Evolutionary conservation across 2,888 invertebrate genomes (phyloP), one percentile per base, ranked within the genome.

Genomic region (Polyommatus iphigenia): DNA sequence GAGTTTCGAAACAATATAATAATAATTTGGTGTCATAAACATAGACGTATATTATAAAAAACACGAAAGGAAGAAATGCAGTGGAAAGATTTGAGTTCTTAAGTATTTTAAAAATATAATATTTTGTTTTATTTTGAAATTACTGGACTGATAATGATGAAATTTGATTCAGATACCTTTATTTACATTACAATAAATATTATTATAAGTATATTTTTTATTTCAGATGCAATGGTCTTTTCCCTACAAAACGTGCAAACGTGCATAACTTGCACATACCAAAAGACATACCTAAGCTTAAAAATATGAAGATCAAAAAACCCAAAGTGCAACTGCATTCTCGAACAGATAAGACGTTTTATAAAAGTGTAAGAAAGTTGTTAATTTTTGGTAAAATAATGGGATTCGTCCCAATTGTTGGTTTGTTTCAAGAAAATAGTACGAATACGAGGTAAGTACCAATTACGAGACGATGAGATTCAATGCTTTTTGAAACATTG

Each of bases 401-500:
- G 10, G 82, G 80, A 2, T 72, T 79, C 24, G 32, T 83, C 4
- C 82, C 82, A 7, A 77, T 83, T 20, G 76, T 76, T 50, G 82
- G 82, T 2, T 73, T 83, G 24, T 62, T 79, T 15, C 78, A 80
- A 15, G 20, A 41, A 24, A 59, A 78, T 24, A 78, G 81, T 20
- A 50, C 76, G 3, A 62, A 71, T n/a, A 78, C 81, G 10, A 80
- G 81, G 82, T 83, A 78, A 72, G 10, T 32, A 2, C 32, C 32
- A 3, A 36, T 41, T 67, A 41, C 41, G 0, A 10, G 41, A 41
- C 41, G 41, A 41, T 36, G 7, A 36, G 7, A 36, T 8, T 7
- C 36, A 36, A 36, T 36, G 36, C 36, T 36, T 36, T 36, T 36
- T 36, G 1, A 36, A 36, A 36, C 7, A 36, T 36, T 36, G 36